A percentile compares a stretch with the other conserved stretches of the same genome.
phyloP scores from a whole-genome alignment of 2,797 vertebrate species.

The Cygnus olor region DNA sequence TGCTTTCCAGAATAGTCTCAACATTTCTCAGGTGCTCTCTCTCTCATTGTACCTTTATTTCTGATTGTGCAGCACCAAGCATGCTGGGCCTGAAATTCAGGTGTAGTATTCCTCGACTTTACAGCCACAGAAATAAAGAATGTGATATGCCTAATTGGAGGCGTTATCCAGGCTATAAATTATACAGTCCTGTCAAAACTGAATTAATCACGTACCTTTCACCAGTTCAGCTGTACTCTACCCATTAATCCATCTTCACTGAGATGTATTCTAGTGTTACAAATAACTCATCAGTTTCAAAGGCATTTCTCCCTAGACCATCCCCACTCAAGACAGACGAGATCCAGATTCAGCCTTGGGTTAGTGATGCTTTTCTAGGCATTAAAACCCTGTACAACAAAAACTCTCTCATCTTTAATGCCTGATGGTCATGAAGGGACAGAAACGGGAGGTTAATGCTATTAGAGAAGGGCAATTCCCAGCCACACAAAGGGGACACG shows the following conservation, averaged over 20 bases:
- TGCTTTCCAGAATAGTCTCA: not conserved
- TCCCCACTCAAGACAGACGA: constrained; percentile 2
- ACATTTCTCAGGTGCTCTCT: not conserved
- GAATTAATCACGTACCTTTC: constrained; percentile 54
- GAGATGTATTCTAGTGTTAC: constrained; percentile 13
- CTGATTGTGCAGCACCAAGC: not conserved
- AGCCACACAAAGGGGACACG: constrained; percentile 30
- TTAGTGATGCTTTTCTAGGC: constrained; percentile 26
- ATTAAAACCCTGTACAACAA: constrained; percentile 50
- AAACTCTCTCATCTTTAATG: constrained; percentile 49
- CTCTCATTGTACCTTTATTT: not conserved
- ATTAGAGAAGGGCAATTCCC: constrained; percentile 45
- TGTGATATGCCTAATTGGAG: constrained; percentile 46
- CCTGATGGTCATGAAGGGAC: not conserved
- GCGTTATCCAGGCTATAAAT: constrained; percentile 58
- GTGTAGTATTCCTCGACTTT: not conserved
- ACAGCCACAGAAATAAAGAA: constrained; percentile 40
- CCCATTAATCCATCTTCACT: constrained; percentile 36
- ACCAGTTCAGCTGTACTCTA: constrained; percentile 24
- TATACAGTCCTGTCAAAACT: constrained; percentile 31
- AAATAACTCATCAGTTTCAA: constrained; percentile 40
- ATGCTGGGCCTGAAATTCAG: not conserved
- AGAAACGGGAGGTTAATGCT: constrained; percentile 33
- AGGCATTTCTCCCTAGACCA: constrained; percentile 44
- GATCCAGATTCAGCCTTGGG: constrained; percentile 49